A percentile compares a stretch with the other conserved stretches of the same genome.
Evolutionary conservation across 1,140 invertebrate genomes (phyloP).

Genomic region (Neocloeon triangulifer): DNA sequence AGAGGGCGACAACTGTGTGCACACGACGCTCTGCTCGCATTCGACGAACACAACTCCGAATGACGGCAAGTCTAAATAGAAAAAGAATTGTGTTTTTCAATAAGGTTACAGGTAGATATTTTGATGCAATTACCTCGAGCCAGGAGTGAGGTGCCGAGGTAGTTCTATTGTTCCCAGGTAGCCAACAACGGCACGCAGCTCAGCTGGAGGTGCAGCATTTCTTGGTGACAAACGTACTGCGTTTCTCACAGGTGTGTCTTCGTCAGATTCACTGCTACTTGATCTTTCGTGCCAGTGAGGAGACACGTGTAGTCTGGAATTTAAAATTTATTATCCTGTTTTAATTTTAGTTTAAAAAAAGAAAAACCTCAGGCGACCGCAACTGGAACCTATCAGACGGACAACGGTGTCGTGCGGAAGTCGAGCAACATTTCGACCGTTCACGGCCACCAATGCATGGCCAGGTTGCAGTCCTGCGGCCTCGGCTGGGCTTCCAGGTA

Average conservation of each 20-base stretch:
- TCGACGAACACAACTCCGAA: slow-evolving; percentile 64
- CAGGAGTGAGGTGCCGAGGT: slow-evolving; percentile 59
- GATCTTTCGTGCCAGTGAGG: slow-evolving; percentile 10
- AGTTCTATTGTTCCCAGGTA: slow-evolving; percentile 91
- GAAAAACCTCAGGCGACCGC: slow-evolving; percentile 22
- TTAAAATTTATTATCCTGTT: slow-evolving; percentile 4
- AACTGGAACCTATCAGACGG: slow-evolving; percentile 56
- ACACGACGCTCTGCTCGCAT: slow-evolving; percentile 71
- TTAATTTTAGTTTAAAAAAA: slow-evolving; percentile 19
- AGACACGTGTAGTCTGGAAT: slow-evolving; percentile 5
- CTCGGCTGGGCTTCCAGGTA: slow-evolving; percentile 61
- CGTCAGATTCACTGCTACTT: slow-evolving; percentile 14
- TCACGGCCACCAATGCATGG: slow-evolving; percentile 78
- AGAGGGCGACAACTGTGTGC: slow-evolving; percentile 68
- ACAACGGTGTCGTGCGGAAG: slow-evolving; percentile 83
- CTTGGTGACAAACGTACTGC: slow-evolving; percentile 18
- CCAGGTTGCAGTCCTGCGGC: slow-evolving; percentile 66
- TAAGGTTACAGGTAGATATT: too few species aligned
- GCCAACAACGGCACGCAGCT: slow-evolving; percentile 69
- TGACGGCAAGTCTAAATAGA: slow-evolving; percentile 17
- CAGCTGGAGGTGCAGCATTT: too few species aligned
- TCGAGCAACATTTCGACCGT: slow-evolving; percentile 70
- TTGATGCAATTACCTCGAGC: slow-evolving; percentile 45
- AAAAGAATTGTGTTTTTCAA: too few species aligned
- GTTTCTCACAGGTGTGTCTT: slow-evolving; percentile 13